phyloP scores from a whole-genome alignment of 2,113 vertebrate genomes.

The Xiphophorus hellerii region DNA sequence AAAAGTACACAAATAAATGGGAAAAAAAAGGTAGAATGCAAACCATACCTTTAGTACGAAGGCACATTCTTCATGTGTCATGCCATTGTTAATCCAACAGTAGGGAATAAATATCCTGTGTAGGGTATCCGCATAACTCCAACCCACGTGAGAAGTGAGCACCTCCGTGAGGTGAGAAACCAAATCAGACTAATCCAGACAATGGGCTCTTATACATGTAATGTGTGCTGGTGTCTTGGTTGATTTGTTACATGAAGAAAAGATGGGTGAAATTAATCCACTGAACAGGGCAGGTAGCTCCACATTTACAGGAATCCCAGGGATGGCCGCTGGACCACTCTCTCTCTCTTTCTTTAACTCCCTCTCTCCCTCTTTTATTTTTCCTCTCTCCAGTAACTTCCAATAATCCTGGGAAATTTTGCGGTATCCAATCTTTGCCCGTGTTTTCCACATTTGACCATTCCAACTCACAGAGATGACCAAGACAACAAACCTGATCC shows the following conservation, averaged over 20 bases:
- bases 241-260: constrained; percentile 65
- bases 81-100: constrained; percentile 89
- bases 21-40: constrained; percentile 41
- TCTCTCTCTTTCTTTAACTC: constrained; percentile 61
- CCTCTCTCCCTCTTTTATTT: constrained; percentile 35
- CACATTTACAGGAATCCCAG: constrained; percentile 79
- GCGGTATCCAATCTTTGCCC: constrained; percentile 79
- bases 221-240: constrained; percentile 55
- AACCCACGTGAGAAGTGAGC: constrained; percentile 53
- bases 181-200: constrained; percentile 79
- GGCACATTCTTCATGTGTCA: constrained; percentile 72
- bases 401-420: constrained; percentile 80
- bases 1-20: constrained; percentile 56
- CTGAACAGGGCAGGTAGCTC: constrained; percentile 76
- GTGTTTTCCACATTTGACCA: constrained; percentile 73
- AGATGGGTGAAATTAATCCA: constrained; percentile 78
- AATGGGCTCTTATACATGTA: constrained; percentile 68
- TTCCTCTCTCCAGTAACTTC: constrained; percentile 66
- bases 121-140: constrained; percentile 83
- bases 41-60: constrained; percentile 72
- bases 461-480: constrained; percentile 73
- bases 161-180: constrained; percentile 56
- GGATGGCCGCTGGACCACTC: constrained; percentile 73
- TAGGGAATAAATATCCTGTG: constrained; percentile 83
- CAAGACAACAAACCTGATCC: constrained; percentile 64